A percentile compares a stretch with the other conserved stretches of the same genome.
These are phyloP conservation scores for Drosophila auraria DNA, from an alignment of 1,140 invertebrate genomes.

Conservation along the genomic window DNA sequence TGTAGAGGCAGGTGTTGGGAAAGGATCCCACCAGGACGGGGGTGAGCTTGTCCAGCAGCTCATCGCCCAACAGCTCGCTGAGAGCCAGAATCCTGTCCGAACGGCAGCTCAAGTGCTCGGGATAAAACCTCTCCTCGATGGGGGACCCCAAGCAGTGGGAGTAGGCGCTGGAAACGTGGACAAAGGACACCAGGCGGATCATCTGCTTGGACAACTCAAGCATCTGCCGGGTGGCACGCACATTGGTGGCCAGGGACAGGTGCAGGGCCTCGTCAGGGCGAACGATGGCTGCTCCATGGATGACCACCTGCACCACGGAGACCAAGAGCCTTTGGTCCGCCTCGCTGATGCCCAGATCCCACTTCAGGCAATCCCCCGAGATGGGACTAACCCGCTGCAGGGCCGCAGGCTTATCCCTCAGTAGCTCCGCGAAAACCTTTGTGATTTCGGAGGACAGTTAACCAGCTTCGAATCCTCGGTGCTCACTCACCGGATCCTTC, in stretches of 20 bases:
- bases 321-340: constrained; percentile 83
- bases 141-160: constrained; percentile 87
- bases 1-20: constrained; percentile 94
- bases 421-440: constrained; percentile 35
- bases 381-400: constrained; percentile 79
- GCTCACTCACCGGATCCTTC: constrained; percentile 80
- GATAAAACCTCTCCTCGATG: constrained; percentile 90
- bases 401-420: constrained; percentile 4
- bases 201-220: constrained; percentile 88
- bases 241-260: constrained; percentile 87
- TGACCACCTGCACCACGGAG: constrained; percentile 88
- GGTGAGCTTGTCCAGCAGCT: constrained; percentile 88
- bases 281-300: constrained; percentile 94
- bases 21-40: constrained; percentile 89
- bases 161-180: constrained; percentile 91
- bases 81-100: constrained; percentile 88
- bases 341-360: constrained; percentile 89
- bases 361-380: constrained; percentile 86
- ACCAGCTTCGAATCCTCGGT: too few species aligned
- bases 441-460: background rate
- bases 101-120: constrained; percentile 87
- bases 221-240: constrained; percentile 86
- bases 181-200: constrained; percentile 87
- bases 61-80: constrained; percentile 85
- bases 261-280: constrained; percentile 92